Base-by-base conservation (phyloP, 2,113 vertebrate genomes). In the Eonycteris spelaea region DNA sequence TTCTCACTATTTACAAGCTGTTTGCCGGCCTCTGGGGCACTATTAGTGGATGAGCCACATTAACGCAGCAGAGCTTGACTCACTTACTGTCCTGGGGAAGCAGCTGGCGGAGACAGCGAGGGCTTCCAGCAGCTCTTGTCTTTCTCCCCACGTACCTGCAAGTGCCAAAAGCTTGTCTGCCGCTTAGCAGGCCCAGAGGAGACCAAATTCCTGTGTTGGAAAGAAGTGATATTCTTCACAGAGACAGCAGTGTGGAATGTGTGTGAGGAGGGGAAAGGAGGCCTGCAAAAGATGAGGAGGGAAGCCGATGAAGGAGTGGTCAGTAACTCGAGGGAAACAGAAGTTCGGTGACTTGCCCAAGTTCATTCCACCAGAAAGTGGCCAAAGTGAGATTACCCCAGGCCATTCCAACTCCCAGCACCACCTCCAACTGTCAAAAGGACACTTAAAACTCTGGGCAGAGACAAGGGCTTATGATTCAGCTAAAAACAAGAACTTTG, bases 51-150 rank as follows among this genome's bases (percentile, higher is more conserved):
- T 91, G 93, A 97, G 90, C 95, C 93, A 95, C 78, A 40, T 77
- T 86, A 97, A 83, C 92, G 63, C 70, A 1, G 51, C 95, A 91
- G 94, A 92, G 86, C 95, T 96, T 93, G 95, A 96, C 96, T 94
- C 3, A 79, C 70, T 97, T 97, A 51, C 51, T 51, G 51, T 96
- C 92, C 93, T 82, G 92, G 95, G 97, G 78, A 96, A 98, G 94
- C 97, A 98, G 97, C 96, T 98, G 97, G 95, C 38, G n/a, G 45
- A 92, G 40, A 94, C 97, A 95, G 77, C 97, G 92, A 48, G 26
- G 15, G 63, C 70, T 93, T 95, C 91, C 90, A 80, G 88, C 83
- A 51, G 59, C 55, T 68, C 94, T 89, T 9, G 85, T 90, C 89
- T 98, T 90, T 70, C 45, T 87, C 33, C 4, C 43, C 77, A 90